Percentiles rank a stretch among this genome's conserved stretches.
These are phyloP conservation scores for Planococcus citri DNA, from an alignment of 1,140 invertebrate genomes.

Conservation along the genomic window DNA sequence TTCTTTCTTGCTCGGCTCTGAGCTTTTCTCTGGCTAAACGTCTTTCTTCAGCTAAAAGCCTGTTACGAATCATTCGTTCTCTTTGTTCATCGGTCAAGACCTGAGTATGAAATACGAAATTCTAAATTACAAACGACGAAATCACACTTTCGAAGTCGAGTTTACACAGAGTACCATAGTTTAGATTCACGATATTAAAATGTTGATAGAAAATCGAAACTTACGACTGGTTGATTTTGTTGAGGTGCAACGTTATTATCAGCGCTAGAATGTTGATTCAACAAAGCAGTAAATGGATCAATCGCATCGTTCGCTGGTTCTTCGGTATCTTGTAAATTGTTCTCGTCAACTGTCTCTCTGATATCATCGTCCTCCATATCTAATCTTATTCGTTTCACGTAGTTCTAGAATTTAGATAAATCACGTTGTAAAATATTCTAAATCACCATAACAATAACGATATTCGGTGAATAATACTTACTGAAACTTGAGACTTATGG, in stretches of 20 bases:
- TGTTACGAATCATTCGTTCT: slow-evolving; percentile 28
- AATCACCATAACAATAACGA: no score
- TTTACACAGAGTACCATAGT: no score
- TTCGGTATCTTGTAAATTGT: neutral
- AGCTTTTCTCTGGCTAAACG: slow-evolving; percentile 25
- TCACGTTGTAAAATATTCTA: no score
- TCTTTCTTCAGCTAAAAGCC: slow-evolving; percentile 28
- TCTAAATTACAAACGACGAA: no score
- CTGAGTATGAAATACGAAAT: slow-evolving; percentile 17
- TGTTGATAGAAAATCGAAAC: neutral
- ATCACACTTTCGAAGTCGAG: no score
- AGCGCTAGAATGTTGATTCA: neutral
- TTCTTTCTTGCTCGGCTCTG: slow-evolving; percentile 22
- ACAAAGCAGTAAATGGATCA: no score
- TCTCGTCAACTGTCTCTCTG: neutral
- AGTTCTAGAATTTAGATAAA: slow-evolving; percentile 13
- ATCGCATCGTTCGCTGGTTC: neutral
- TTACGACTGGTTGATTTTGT: neutral
- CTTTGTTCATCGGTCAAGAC: slow-evolving; percentile 28
- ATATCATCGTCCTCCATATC: slow-evolving; percentile 13
- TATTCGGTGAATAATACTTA: slow-evolving; percentile 8
- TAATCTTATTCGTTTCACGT: slow-evolving; percentile 20
- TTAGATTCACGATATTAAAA: neutral
- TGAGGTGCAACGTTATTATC: no score
- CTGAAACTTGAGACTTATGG: slow-evolving; percentile 25